These are phyloP conservation scores for Ptilodon capucinus DNA, from an alignment of 2,888 invertebrate species.

Conservation along the genomic window DNA sequence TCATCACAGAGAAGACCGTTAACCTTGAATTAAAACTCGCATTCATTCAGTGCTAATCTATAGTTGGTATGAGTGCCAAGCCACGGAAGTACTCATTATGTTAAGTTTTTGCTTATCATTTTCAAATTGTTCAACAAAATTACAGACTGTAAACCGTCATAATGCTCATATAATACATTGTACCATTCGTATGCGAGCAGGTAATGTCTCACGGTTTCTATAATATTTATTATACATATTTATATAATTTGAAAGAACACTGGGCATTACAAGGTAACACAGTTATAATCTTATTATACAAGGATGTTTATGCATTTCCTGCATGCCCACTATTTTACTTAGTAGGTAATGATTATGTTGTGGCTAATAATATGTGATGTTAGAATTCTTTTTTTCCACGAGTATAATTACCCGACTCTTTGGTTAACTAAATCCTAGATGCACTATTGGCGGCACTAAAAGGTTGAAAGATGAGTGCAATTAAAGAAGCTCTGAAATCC, in stretches of 20 bases:
- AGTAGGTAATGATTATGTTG: background rate
- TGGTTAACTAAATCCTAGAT: too few species aligned
- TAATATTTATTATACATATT: background rate
- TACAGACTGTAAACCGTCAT: background rate
- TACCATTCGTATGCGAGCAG: background rate
- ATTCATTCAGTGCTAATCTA: conserved; percentile 21
- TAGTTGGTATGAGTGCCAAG: conserved; percentile 7
- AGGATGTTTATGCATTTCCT: background rate
- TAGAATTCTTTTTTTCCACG: too few species aligned
- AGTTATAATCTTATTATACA: background rate
- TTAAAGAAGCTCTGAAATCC: too few species aligned
- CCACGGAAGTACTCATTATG: conserved; percentile 15
- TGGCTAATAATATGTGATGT: too few species aligned
- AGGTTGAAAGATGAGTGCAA: too few species aligned
- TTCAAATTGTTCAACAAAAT: conserved; percentile 1
- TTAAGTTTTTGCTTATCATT: conserved; percentile 8
- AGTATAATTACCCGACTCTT: too few species aligned
- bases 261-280: background rate
- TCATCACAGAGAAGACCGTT: conserved; percentile 17
- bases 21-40: conserved; percentile 24
- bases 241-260: background rate
- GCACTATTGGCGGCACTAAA: too few species aligned
- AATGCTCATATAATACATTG: background rate
- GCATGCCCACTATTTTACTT: background rate
- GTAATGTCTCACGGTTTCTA: background rate